phyloP scores from a whole-genome alignment of 2,113 vertebrate species.

The Mastomys coucha region DNA sequence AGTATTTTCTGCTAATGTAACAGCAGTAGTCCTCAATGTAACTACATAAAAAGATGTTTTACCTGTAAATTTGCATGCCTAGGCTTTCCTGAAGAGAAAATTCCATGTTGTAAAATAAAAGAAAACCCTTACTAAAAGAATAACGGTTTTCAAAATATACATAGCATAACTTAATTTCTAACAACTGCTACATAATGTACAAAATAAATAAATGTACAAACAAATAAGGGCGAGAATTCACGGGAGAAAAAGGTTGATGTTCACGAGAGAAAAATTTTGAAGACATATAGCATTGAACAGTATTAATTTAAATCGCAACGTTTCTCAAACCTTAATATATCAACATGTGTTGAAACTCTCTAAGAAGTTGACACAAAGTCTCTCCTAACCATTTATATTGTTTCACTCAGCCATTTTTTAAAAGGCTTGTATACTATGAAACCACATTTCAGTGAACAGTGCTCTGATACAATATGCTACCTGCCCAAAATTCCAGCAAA shows the following conservation, averaged over 20 bases:
- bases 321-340: not conserved
- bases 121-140: conserved; percentile 33
- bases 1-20: not conserved
- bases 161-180: not conserved
- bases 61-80: not conserved
- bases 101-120: conserved; percentile 37
- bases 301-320: not conserved
- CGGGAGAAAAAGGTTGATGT: not conserved
- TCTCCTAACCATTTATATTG: not conserved
- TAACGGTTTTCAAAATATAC: conserved; percentile 4
- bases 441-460: not conserved
- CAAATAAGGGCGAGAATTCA: not conserved
- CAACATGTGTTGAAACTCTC: not conserved
- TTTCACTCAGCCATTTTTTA: not conserved
- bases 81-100: not conserved
- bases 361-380: not conserved
- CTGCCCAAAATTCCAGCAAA: not conserved
- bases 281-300: not conserved
- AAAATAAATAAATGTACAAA: conserved; percentile 9
- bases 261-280: not conserved
- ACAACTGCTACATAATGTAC: not conserved
- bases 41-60: not conserved
- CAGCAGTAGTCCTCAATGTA: not conserved
- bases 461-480: not conserved
- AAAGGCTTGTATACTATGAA: not conserved